These are phyloP conservation scores for Pipistrellus kuhlii DNA, from an alignment of 2,797 vertebrate genomes.

Conservation along the genomic window DNA sequence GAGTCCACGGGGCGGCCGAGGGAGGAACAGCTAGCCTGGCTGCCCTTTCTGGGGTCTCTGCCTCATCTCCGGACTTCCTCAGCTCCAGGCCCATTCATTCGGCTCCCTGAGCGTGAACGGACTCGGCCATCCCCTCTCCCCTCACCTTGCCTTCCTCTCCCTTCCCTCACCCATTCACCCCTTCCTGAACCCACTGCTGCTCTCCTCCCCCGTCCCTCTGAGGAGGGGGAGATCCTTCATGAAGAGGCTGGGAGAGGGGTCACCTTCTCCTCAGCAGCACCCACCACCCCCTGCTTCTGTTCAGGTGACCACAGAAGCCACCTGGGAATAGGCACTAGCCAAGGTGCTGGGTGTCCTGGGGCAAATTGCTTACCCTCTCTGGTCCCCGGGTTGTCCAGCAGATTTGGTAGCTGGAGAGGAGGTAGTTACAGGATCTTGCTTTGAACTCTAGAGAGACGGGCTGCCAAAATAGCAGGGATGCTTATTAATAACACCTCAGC, in stretches of 20 bases:
- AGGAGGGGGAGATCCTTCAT: neutral
- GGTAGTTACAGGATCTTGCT: conserved; percentile 60
- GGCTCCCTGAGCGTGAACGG: neutral
- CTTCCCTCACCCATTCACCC: neutral
- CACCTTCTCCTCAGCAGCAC: neutral
- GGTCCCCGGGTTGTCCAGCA: conserved; percentile 9
- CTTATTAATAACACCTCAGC: conserved; percentile 70
- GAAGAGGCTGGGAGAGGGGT: neutral
- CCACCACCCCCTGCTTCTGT: neutral
- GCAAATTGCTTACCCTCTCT: conserved; percentile 60
- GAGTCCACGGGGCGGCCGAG: neutral
- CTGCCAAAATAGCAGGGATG: conserved; percentile 75
- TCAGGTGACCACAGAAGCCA: neutral
- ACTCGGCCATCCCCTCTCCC: neutral
- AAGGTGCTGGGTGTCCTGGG: conserved; percentile 56
- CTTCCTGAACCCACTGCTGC: neutral
- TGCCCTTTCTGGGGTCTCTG: neutral
- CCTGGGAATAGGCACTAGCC: neutral
- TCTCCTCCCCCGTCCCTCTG: neutral
- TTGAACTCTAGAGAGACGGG: conserved; percentile 72
- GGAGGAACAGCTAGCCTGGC: neutral
- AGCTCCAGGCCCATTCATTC: conserved; percentile 62
- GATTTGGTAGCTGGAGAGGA: conserved; percentile 55
- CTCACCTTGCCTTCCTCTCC: neutral
- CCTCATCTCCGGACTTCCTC: neutral